Conservation (phyloP, 2,888 invertebrate genomes). For the Agrilus cyanescens region DNA sequence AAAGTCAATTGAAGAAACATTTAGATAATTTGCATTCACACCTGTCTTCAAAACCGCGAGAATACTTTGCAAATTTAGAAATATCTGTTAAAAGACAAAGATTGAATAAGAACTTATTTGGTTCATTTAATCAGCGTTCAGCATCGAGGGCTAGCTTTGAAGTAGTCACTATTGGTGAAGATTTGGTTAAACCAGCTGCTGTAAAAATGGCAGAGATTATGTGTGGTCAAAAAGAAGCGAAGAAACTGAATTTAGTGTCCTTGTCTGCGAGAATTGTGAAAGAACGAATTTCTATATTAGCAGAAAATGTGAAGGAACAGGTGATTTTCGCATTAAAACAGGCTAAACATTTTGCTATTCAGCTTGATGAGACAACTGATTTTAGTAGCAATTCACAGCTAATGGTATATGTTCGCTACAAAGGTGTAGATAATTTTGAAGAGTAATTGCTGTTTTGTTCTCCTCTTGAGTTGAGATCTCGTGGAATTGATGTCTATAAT, state of each 20-base stretch:
- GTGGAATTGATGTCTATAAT: conserved; percentile 15
- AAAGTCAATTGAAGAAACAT: conserved; percentile 16
- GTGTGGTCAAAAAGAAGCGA: conserved; percentile 15
- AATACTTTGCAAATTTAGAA: conserved; percentile 17
- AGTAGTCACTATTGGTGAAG: conserved; percentile 17
- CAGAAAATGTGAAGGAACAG: conserved; percentile 19
- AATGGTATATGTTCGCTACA: too few species aligned
- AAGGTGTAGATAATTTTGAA: conserved; percentile 15
- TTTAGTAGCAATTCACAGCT: conserved; percentile 16
- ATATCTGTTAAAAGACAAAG: conserved; percentile 17
- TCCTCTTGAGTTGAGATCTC: conserved; percentile 14
- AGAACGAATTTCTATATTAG: conserved; percentile 14
- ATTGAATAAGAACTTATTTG: conserved; percentile 15
- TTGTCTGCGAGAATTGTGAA: conserved; percentile 15
- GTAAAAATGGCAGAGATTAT: conserved; percentile 18
- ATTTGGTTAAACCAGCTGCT: conserved; percentile 19
- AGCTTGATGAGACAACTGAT: conserved; percentile 17
- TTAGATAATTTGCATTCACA: conserved; percentile 13
- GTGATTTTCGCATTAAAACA: conserved; percentile 16
- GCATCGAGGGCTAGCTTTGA: conserved; percentile 16
- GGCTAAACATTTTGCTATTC: conserved; percentile 17
- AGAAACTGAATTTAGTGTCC: conserved; percentile 15
- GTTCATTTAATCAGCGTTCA: conserved; percentile 15
- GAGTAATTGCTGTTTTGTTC: conserved; percentile 15
- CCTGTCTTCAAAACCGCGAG: conserved; percentile 17